Base-by-base conservation (phyloP, 2,797 vertebrate species). In the Xenopus petersii region DNA sequence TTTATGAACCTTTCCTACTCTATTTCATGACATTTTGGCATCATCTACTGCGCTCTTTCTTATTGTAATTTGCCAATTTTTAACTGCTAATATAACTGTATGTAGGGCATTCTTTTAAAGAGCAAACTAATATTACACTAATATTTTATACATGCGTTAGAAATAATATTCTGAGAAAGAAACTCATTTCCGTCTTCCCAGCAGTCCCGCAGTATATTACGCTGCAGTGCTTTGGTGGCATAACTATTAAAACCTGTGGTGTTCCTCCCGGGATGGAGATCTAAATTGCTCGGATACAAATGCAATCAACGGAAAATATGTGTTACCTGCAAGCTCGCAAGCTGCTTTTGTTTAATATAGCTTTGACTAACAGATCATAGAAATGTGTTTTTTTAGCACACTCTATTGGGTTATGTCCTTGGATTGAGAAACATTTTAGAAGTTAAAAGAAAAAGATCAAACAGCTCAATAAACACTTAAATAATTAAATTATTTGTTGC, bases 221-320 rank as follows among this genome's bases (percentile, higher is more conserved):
- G 55, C 73, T 77, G 71, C 72, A 74, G 42, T 51, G 70, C 80
- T 55, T 64, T 69, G 70, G 64, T 73, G 85, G 73, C 70, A 79
- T n/a, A 82, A 85, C 81, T 70, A 83, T 83, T 86, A 86, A 59
- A 81, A 84, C 82, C 73, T 70, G 36, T 63, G 67, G 79, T 24
- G 0, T 58, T 82, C 85, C 86, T 84, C 82, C 71, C 69, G 82
- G 77, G 82, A 86, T 73, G 81, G 60, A 72, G 81, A 80, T 83
- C 75, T 64, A 56, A 75, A 81, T 70, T 80, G 76, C 77, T 84
- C 76, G 70, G 79, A 85, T 79, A 85, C 74, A 82, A 77, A 82
- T 76, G 63, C 80, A 84, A 81, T 83, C 81, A 85, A 84, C 87
- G 84, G 81, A 83, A 79, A 78, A 80, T 79, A 64, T 67, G 79